A percentile compares a stretch with the other conserved stretches of the same genome.
These are phyloP conservation scores for Excalfactoria chinensis DNA, from an alignment of 2,113 vertebrate species.

Conservation along the genomic window DNA sequence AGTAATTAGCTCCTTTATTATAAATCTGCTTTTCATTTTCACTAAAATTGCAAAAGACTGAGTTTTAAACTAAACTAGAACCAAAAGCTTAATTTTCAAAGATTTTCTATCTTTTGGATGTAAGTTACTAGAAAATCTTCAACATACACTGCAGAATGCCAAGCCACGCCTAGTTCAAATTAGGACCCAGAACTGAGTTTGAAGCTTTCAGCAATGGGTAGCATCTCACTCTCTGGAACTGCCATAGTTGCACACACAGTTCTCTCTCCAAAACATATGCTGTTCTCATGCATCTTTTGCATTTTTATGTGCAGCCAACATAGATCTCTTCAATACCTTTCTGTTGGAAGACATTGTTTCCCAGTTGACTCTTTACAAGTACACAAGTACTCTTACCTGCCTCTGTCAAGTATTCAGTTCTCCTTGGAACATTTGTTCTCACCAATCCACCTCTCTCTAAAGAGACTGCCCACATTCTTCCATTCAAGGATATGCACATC, in stretches of 20 bases:
- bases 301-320: slow-evolving; percentile 42
- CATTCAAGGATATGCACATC: background rate
- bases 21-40: slow-evolving; percentile 65
- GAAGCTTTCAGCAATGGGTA: background rate
- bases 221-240: slow-evolving; percentile 52
- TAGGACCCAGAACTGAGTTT: slow-evolving; percentile 59
- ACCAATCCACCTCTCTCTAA: background rate
- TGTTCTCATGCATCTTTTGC: slow-evolving; percentile 60
- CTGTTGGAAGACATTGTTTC: background rate
- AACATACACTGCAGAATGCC: slow-evolving; percentile 62
- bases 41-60: slow-evolving; percentile 23
- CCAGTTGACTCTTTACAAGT: background rate
- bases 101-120: slow-evolving; percentile 56
- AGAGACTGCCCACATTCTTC: background rate
- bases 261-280: slow-evolving; percentile 31
- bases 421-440: background rate
- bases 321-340: background rate
- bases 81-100: slow-evolving; percentile 65
- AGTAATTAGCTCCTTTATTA: slow-evolving; percentile 76
- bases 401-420: background rate
- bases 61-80: slow-evolving; percentile 69
- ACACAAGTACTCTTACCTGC: background rate
- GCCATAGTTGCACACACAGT: slow-evolving; percentile 34
- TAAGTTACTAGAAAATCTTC: slow-evolving; percentile 75
- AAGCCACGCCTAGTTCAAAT: slow-evolving; percentile 52